These are phyloP conservation scores for Mizuhopecten yessoensis DNA, from an alignment of 1,140 invertebrate species.

Conservation along the genomic window DNA sequence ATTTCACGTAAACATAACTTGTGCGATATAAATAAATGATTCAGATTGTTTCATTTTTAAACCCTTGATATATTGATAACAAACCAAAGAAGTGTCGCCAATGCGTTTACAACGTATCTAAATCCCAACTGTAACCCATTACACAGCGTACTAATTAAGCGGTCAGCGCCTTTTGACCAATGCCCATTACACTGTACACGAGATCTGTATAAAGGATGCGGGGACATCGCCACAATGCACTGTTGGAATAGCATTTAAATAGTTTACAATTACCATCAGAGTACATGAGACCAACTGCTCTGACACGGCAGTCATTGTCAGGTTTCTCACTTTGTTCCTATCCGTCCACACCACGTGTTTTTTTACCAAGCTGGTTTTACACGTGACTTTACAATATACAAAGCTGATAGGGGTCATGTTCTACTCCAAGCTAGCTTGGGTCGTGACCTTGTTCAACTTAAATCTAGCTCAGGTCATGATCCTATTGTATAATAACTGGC, in stretches of 20 bases:
- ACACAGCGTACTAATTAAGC: neutral
- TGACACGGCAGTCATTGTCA: neutral
- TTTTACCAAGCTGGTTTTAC: neutral
- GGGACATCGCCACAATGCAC: neutral
- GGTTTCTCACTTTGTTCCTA: neutral
- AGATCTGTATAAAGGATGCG: neutral
- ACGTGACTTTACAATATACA: neutral
- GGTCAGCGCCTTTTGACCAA: slow-evolving; percentile 2
- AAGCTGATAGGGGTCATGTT: neutral
- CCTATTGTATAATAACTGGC: too few relatives aligned
- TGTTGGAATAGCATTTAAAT: neutral
- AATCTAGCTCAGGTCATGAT: too few relatives aligned
- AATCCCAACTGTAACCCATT: neutral
- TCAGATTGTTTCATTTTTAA: too few relatives aligned
- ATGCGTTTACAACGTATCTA: neutral
- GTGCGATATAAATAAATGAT: too few relatives aligned
- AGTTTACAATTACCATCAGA: neutral
- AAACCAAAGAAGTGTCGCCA: too few relatives aligned
- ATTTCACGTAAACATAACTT: too few relatives aligned
- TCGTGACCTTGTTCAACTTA: too few relatives aligned
- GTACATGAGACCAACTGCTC: too few relatives aligned
- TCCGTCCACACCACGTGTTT: neutral
- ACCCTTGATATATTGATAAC: too few relatives aligned
- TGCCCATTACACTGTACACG: neutral
- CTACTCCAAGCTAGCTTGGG: neutral